These are phyloP conservation scores for Ormyrus nitidulus DNA, from an alignment of 2,888 invertebrate species.

Conservation along the genomic window DNA sequence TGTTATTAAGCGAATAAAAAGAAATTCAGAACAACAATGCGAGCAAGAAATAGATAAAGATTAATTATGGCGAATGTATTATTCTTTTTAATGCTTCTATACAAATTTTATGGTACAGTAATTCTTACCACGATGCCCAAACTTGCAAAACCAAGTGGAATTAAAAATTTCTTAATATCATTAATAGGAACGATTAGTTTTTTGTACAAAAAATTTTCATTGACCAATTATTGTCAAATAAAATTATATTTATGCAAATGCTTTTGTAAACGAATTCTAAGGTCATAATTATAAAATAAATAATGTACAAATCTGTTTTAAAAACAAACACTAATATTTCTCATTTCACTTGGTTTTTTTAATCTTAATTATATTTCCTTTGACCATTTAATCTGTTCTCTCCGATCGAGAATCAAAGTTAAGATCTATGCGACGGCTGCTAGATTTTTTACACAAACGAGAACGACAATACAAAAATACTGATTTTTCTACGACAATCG, in stretches of 20 bases:
- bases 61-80: slow-evolving; percentile 44
- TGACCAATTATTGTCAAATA: slow-evolving; percentile 7
- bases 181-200: slow-evolving; percentile 49
- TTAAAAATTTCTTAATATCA: slow-evolving; percentile 38
- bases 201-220: slow-evolving; percentile 16
- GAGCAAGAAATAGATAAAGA: slow-evolving; percentile 47
- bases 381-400: slow-evolving; percentile 42
- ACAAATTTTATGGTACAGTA: slow-evolving; percentile 41
- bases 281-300: slow-evolving; percentile 22
- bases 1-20: slow-evolving; percentile 35
- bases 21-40: slow-evolving; percentile 36
- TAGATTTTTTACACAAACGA: slow-evolving; percentile 54
- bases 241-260: slow-evolving; percentile 8
- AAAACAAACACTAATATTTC: slow-evolving; percentile 16
- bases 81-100: slow-evolving; percentile 36
- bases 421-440: slow-evolving; percentile 52
- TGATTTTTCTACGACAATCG: slow-evolving; percentile 69
- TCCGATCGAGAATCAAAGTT: slow-evolving; percentile 52
- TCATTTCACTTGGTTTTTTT: slow-evolving; percentile 46
- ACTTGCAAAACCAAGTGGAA: slow-evolving; percentile 48
- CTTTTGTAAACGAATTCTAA: slow-evolving; percentile 7
- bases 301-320: slow-evolving; percentile 15
- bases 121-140: slow-evolving; percentile 44
- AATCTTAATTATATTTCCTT: slow-evolving; percentile 37
- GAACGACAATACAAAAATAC: slow-evolving; percentile 71